These are phyloP conservation scores for Chelonoidis abingdonii DNA, from an alignment of 2,113 vertebrate species.

Conservation along the genomic window DNA sequence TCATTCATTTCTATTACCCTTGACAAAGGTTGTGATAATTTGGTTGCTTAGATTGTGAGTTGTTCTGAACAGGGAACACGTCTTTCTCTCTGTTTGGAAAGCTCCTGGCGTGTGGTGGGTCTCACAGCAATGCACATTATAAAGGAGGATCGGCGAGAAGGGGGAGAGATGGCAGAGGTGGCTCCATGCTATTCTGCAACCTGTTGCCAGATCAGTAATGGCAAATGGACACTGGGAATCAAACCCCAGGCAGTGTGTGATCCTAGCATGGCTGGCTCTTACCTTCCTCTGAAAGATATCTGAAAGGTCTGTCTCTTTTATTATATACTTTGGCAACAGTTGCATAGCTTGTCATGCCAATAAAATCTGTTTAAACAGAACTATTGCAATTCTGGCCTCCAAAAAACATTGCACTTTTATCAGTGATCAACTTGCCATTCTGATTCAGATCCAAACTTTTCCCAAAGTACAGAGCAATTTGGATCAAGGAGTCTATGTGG, in stretches of 20 bases:
- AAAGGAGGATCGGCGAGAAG: neutral
- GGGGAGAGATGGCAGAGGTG: neutral
- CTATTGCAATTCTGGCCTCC: rapidly evolving
- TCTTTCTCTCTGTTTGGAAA: neutral
- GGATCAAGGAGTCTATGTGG: neutral
- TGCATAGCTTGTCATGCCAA: neutral
- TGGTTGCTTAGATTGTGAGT: neutral
- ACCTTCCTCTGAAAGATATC: neutral
- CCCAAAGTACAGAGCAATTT: neutral
- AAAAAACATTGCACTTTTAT: neutral
- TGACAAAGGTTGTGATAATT: neutral
- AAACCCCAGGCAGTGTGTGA: neutral
- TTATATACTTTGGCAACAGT: neutral
- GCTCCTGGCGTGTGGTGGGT: neutral
- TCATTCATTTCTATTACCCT: neutral
- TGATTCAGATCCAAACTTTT: neutral
- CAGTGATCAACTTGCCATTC: neutral
- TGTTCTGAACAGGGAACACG: neutral
- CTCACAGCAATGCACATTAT: neutral
- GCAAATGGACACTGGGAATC: neutral
- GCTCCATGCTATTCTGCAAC: neutral
- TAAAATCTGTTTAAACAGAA: neutral
- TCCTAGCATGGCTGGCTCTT: neutral
- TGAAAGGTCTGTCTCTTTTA: neutral
- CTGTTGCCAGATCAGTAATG: neutral